A percentile compares a stretch with the other conserved stretches of the same genome.
Conservation (phyloP, 1,140 invertebrate species). For the Drosophila seguyi region DNA sequence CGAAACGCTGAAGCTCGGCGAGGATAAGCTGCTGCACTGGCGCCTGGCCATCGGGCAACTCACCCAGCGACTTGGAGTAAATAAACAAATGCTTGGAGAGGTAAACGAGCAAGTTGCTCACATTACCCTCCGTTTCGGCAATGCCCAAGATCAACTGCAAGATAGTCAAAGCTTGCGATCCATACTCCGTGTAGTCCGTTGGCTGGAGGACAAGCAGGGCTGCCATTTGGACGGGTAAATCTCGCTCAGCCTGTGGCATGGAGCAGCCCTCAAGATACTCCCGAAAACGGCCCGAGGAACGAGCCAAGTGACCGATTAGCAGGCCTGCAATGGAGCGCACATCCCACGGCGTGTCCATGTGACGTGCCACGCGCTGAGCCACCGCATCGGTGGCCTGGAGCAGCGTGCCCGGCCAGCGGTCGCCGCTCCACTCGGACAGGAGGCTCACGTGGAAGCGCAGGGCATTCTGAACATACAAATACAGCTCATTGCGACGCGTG, state of each 20-base stretch:
- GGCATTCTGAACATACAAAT: conserved; percentile 56
- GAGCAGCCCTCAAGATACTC: conserved; percentile 26
- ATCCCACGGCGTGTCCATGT: conserved; percentile 65
- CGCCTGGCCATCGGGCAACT: background rate
- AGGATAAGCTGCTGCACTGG: conserved; percentile 24
- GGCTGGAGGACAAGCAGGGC: conserved; percentile 44
- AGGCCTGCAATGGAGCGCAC: conserved; percentile 68
- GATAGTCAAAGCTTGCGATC: conserved; percentile 18
- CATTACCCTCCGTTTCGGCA: conserved; percentile 7
- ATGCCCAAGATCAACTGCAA: conserved; percentile 21
- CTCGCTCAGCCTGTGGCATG: background rate
- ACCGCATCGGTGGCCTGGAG: conserved; percentile 4
- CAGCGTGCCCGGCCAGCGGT: background rate
- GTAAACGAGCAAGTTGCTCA: conserved; percentile 58
- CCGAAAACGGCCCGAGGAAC: conserved; percentile 12
- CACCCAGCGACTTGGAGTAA: conserved; percentile 51
- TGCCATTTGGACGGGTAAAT: conserved; percentile 56
- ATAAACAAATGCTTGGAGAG: conserved; percentile 58
- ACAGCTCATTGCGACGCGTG: conserved; percentile 62
- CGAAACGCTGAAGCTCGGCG: conserved; percentile 62
- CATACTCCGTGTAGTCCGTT: conserved; percentile 8
- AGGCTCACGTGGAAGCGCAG: conserved; percentile 60
- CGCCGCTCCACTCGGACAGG: conserved; percentile 41
- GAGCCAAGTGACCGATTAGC: conserved; percentile 50
- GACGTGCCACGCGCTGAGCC: conserved; percentile 40